Percentiles rank a stretch among this genome's conserved stretches.
Conservation (phyloP, 2,888 invertebrate genomes). For the Meliscaeva auricollis region DNA sequence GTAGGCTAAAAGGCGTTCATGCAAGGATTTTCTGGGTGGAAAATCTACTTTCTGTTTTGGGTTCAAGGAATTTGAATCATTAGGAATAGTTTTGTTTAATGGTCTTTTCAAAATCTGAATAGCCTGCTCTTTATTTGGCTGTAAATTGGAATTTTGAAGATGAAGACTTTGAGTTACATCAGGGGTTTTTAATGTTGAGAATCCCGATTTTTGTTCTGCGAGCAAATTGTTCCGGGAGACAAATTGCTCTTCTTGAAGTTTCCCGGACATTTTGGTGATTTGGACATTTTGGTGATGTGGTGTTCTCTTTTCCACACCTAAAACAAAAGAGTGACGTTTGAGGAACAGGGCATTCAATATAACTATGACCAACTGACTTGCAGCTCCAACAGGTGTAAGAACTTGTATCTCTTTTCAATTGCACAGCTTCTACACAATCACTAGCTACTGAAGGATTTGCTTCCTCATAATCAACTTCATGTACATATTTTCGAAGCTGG, state of each 20-base stretch:
- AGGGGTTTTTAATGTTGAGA: too few species aligned
- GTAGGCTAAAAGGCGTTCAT: too few species aligned
- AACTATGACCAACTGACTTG: neutral
- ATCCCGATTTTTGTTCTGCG: conserved; percentile 3
- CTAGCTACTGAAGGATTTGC: neutral
- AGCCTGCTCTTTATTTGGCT: too few species aligned
- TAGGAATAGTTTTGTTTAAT: too few species aligned
- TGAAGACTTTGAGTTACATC: too few species aligned
- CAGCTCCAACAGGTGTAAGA: conserved; percentile 12
- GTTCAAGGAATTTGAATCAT: too few species aligned
- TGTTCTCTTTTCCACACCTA: conserved; percentile 7
- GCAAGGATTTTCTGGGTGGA: too few species aligned
- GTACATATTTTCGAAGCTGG: neutral
- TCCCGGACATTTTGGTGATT: conserved; percentile 1
- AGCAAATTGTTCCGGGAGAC: neutral
- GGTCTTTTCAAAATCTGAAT: too few species aligned
- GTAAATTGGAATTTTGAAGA: too few species aligned
- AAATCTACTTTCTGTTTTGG: too few species aligned
- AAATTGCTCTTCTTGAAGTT: neutral
- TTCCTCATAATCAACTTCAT: neutral
- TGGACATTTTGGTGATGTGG: neutral
- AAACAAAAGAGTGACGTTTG: neutral
- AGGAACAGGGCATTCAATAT: neutral
- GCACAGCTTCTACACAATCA: neutral
- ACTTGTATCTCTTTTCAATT: neutral